Evolutionary conservation across 2,888 invertebrate species (phyloP).

Genomic region (Macrosoma leucophasiata): DNA sequence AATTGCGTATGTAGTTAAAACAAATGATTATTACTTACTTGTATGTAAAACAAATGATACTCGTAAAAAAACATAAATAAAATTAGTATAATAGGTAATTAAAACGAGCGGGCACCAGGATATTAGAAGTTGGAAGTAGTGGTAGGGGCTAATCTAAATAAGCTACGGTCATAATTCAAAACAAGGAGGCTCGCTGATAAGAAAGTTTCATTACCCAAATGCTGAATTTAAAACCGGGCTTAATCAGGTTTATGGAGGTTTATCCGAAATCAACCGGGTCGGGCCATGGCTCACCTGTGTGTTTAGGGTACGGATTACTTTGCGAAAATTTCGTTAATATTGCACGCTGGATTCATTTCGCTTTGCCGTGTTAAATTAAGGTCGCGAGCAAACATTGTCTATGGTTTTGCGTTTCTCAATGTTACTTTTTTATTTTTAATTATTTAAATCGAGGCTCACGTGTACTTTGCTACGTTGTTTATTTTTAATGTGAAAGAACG

Average conservation of each 20-base stretch:
- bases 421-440: slow-evolving; percentile 7
- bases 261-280: slow-evolving; percentile 44
- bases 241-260: slow-evolving; percentile 61
- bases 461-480: no score
- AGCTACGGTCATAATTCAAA: slow-evolving; percentile 64
- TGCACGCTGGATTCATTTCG: slow-evolving; percentile 54
- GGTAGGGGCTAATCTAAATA: slow-evolving; percentile 40
- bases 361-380: slow-evolving; percentile 31
- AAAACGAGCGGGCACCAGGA: slow-evolving; percentile 30
- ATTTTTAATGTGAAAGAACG: no score
- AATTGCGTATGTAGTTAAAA: no score
- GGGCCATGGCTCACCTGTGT: slow-evolving; percentile 58
- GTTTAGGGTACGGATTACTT: slow-evolving; percentile 61
- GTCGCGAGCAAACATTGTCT: slow-evolving; percentile 21
- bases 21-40: no score
- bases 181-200: slow-evolving; percentile 64
- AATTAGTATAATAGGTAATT: slow-evolving; percentile 33
- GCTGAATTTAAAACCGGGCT: slow-evolving; percentile 70
- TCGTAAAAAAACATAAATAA: no score
- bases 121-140: slow-evolving; percentile 34
- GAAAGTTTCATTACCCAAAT: slow-evolving; percentile 72
- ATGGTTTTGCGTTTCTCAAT: slow-evolving; percentile 7
- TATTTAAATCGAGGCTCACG: no score
- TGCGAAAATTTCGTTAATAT: slow-evolving; percentile 63
- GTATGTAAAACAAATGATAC: no score